Base-by-base conservation (phyloP, 2,113 vertebrate species). In the Sinocyclocheilus rhinocerous region DNA sequence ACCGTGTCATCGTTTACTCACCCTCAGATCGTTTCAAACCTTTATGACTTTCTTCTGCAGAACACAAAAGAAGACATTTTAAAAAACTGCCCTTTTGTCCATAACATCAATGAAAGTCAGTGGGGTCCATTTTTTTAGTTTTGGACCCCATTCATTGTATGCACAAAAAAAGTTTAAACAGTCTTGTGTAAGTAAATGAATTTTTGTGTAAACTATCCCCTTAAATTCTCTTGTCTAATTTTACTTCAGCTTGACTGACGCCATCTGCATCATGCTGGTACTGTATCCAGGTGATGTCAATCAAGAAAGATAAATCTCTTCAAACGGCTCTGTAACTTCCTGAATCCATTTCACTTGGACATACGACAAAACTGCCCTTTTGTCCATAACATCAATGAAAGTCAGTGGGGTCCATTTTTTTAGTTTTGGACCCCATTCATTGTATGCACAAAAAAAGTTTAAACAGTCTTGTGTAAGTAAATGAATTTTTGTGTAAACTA, bases 321-420 rank as follows among this genome's bases (percentile, higher is more conserved):
- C 52, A 55, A 76, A 81, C 52, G n/a, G 11, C 36, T 33, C 50
- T 72, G 48, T 77, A 77, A 57, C 61, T 79, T 79, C n/a, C 83
- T n/a, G n/a, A n/a, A n/a, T n/a, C n/a, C n/a, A n/a, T n/a, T n/a
- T n/a, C n/a, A n/a, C n/a, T n/a, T n/a, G n/a, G n/a, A n/a, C n/a
- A n/a, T n/a, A n/a, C n/a, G n/a, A n/a, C n/a, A n/a, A n/a, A n/a
- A n/a, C 15, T 55, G 15, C 15, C 16, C 52, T 55, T 36, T 36
- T 18, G 26, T 69, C 29, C 29, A 69, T 18, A 69, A 1, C 7
- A 36, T 18, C 33, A 69, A 67, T 67, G 26, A 29, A 67, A 29
- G 63, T 20, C 29, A 29, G 29, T 29, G 7, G 26, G 13, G 26
- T 8, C 15, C 1, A 69, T 33, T 33, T 69, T 2, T 33, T 36